Percentiles rank a stretch among this genome's conserved stretches.
Conservation (phyloP, 2,113 vertebrate species). For the Mormyrus lacerda region DNA sequence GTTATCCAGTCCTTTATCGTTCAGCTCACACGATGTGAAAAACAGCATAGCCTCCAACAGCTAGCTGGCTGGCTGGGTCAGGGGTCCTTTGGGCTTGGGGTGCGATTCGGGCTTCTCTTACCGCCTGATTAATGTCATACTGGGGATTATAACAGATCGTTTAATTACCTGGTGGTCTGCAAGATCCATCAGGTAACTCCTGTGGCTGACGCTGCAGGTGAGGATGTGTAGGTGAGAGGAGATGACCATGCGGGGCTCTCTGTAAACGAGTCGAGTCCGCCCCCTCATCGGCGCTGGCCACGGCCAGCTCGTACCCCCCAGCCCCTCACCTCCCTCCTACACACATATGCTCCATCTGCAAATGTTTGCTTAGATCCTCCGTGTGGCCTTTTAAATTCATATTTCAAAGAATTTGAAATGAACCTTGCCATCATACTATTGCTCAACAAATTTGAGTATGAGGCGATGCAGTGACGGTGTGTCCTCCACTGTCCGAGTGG, state of each 20-base stretch:
- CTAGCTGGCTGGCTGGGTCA: background rate
- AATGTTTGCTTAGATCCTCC: background rate
- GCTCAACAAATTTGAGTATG: background rate
- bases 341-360: background rate
- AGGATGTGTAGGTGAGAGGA: slow-evolving; percentile 26
- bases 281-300: background rate
- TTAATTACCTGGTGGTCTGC: slow-evolving; percentile 34
- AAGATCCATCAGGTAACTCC: slow-evolving; percentile 40
- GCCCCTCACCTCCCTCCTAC: background rate
- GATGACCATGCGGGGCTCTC: slow-evolving; percentile 10
- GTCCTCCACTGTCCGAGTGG: background rate
- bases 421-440: too few species aligned
- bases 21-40: too few species aligned
- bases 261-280: slow-evolving; percentile 26
- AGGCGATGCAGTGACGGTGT: background rate
- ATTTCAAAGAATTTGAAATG: background rate
- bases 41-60: too few species aligned
- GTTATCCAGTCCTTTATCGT: too few species aligned
- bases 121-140: slow-evolving; percentile 36
- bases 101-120: slow-evolving; percentile 22
- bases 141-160: slow-evolving; percentile 32
- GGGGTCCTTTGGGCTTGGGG: background rate
- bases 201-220: slow-evolving; percentile 31
- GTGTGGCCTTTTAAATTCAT: background rate
- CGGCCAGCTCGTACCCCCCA: background rate